Evolutionary conservation across 2,797 vertebrate genomes (phyloP).

Genomic region (Onychomys leucogaster): DNA sequence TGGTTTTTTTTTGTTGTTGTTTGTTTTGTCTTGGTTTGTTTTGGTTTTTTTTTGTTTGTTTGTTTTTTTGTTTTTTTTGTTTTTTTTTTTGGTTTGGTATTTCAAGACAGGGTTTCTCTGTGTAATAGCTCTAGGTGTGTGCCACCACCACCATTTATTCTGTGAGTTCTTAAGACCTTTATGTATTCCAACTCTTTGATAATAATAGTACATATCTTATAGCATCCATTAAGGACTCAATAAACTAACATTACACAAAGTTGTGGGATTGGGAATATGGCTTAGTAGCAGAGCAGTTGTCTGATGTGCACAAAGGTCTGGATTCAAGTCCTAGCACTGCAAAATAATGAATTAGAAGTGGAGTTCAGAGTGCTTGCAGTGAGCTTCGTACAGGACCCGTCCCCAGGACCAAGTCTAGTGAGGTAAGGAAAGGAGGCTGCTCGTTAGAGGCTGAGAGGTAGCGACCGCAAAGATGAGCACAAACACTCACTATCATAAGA

Average conservation of each 20-base stretch:
- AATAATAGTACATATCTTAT: background rate
- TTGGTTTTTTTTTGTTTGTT: background rate
- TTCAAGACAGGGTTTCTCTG: background rate
- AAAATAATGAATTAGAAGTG: background rate
- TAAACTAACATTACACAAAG: background rate
- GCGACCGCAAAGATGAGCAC: background rate
- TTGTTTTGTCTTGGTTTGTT: background rate
- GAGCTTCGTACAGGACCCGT: background rate
- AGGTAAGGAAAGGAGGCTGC: background rate
- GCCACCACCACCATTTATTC: background rate
- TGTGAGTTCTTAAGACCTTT: slow-evolving; percentile 44
- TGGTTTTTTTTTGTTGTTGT: background rate
- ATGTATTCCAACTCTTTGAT: background rate
- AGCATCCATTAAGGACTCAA: background rate
- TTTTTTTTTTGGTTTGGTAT: background rate
- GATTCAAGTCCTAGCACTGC: background rate
- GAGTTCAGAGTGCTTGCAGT: background rate
- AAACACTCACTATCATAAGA: background rate
- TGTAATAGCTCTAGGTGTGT: background rate
- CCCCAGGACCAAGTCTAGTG: slow-evolving; percentile 28
- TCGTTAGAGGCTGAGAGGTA: background rate
- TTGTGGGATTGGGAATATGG: background rate
- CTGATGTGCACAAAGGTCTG: background rate
- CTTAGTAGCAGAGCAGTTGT: background rate
- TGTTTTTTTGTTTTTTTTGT: background rate